Base-by-base conservation (phyloP, 2,797 vertebrate species). In the Thalassophryne amazonica region DNA sequence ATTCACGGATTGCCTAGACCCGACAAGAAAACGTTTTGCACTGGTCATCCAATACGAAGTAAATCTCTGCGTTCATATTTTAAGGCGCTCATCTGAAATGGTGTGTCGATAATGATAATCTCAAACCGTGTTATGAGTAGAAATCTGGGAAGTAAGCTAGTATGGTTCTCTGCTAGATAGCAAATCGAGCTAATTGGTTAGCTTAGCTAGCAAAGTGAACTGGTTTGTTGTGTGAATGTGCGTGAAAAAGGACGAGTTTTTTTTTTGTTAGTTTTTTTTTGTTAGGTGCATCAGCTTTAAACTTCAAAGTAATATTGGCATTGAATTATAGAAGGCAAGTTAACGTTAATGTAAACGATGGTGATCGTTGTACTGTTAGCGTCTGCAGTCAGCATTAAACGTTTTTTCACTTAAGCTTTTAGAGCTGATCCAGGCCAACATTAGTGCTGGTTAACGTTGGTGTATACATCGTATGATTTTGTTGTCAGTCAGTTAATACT, bases 1-100 rank as follows among this genome's bases (percentile, higher is more conserved):
- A 76, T 85, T 73, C 83, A 73, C 75, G 73, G 60, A 52, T 71
- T 68, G 59, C 73, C 68, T n/a, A n/a, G 72, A 41, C 61, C 34
- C 38, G 36, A 27, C 41, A 62, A 73, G 32, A 67, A 74, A 60
- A 7, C 60, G 45, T 18, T 56, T 60, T 36, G 10, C 38, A 7
- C 23, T 35, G 66, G 11, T 30, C 40, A 7, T 39, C 23, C 31
- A 15, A 30, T 46, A 38, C 69, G 7, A 52, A 48, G 32, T 39
- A 48, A 6, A 17, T 60, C 24, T 59, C 12, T 61, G 21, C 31
- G 15, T 12, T 2, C 17, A 1, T 21, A 1, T 38, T 17, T 25
- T 11, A 3, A 6, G 3, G 2, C 1, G 0, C 7, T 16, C 0
- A 19, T 10, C 2, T 40, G 1, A 23, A 3, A 19, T 7, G 13